Conservation (phyloP, 2,797 vertebrate species). For the Macrochelys suwanniensis region DNA sequence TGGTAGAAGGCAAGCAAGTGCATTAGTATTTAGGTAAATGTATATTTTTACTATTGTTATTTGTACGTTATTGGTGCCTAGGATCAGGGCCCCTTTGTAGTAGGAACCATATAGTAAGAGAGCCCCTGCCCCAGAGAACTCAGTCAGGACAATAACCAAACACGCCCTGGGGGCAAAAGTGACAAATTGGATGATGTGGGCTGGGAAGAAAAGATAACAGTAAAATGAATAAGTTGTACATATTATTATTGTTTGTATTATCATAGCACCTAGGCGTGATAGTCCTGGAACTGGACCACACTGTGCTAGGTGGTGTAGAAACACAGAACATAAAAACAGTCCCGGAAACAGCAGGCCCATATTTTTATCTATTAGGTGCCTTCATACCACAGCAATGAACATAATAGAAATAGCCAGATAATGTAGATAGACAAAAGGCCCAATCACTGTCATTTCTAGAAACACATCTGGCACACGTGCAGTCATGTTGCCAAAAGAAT, state of each 20-base stretch:
- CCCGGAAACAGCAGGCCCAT: not conserved
- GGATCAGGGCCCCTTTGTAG: not conserved
- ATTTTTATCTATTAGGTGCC: not conserved
- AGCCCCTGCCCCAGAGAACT: not conserved
- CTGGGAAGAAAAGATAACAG: not conserved
- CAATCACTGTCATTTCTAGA: not conserved
- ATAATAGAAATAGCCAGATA: not conserved
- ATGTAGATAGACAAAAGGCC: not conserved
- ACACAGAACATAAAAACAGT: not conserved
- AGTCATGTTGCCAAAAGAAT: not conserved
- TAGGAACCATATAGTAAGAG: not conserved
- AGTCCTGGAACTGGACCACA: not conserved
- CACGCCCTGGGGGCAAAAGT: not conserved
- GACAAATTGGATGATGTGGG: not conserved
- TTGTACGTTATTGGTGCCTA: not conserved
- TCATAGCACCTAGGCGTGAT: not conserved
- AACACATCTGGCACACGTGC: not conserved
- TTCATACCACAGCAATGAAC: not conserved
- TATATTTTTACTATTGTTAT: not conserved
- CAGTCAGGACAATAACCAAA: not conserved
- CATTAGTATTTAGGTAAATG: conserved; percentile 7
- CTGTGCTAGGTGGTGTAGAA: not conserved
- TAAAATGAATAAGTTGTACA: not conserved
- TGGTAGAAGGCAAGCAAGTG: conserved; percentile 23
- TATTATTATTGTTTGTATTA: not conserved